Evolutionary conservation across 2,888 invertebrate genomes (phyloP).

Genomic region (Aricia artaxerxes): DNA sequence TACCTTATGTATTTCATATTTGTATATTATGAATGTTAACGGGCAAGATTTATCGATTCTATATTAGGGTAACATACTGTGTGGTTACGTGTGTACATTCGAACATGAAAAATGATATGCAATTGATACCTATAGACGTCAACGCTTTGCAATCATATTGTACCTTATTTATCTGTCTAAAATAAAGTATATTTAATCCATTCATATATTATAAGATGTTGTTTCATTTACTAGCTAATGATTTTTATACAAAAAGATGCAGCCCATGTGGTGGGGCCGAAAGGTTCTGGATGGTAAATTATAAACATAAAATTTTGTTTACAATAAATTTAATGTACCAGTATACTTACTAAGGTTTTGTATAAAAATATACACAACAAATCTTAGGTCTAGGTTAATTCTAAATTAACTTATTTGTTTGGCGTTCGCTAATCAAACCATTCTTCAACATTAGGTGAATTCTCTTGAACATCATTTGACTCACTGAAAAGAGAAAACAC

Average conservation of each 20-base stretch:
- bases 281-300: background rate
- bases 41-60: slow-evolving; percentile 60
- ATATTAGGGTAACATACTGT: slow-evolving; percentile 51
- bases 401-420: slow-evolving; percentile 24
- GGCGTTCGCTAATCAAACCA: slow-evolving; percentile 78
- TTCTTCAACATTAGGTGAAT: slow-evolving; percentile 92
- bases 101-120: slow-evolving; percentile 55
- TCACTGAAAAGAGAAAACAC: slow-evolving; percentile 82
- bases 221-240: slow-evolving; percentile 46
- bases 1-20: slow-evolving; percentile 52
- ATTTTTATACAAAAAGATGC: background rate
- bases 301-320: background rate
- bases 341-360: background rate
- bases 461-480: slow-evolving; percentile 91
- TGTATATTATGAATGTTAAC: slow-evolving; percentile 66
- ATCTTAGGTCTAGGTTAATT: slow-evolving; percentile 14
- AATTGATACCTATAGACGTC: slow-evolving; percentile 26
- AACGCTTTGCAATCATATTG: slow-evolving; percentile 71
- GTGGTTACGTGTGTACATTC: slow-evolving; percentile 65
- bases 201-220: slow-evolving; percentile 49
- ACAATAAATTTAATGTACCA: background rate
- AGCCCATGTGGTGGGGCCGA: background rate
- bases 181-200: slow-evolving; percentile 75
- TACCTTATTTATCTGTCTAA: slow-evolving; percentile 63
- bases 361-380: slow-evolving; percentile 27